Conservation (phyloP, 2,888 invertebrate genomes). For the Conchocele bisecta region DNA sequence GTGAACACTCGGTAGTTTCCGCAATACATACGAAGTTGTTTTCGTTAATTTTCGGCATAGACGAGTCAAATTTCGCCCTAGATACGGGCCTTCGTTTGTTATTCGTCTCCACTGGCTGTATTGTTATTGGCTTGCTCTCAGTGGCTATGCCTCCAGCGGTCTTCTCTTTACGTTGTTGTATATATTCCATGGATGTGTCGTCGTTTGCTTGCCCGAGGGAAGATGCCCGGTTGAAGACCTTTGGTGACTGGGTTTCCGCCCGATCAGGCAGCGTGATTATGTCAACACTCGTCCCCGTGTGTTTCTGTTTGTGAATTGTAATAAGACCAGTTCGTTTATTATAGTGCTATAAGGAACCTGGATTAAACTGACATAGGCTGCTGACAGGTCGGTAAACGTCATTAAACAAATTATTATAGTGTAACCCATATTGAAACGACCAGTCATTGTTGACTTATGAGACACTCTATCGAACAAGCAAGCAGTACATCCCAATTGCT, state of each 20-base stretch:
- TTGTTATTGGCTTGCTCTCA: conserved; percentile 9
- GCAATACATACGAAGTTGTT: conserved; percentile 55
- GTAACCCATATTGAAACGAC: too few species aligned
- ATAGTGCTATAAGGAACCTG: too few species aligned
- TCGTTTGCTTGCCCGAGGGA: conserved; percentile 22
- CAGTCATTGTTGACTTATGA: too few species aligned
- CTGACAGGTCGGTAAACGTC: too few species aligned
- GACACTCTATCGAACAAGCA: too few species aligned
- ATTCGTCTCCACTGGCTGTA: conserved; percentile 26
- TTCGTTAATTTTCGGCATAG: conserved; percentile 28
- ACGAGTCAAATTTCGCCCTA: conserved; percentile 44
- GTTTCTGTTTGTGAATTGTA: too few species aligned
- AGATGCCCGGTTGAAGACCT: conserved; percentile 33
- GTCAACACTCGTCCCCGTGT: too few species aligned
- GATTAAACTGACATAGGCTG: too few species aligned
- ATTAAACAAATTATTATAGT: too few species aligned
- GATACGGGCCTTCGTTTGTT: conserved; percentile 39
- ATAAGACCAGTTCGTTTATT: too few species aligned
- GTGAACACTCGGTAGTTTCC: too few species aligned
- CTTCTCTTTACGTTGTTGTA: conserved; percentile 15
- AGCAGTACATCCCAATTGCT: too few species aligned
- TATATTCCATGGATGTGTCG: background rate
- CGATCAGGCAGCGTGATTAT: conserved; percentile 27
- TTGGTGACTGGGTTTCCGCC: conserved; percentile 32
- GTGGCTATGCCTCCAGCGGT: conserved; percentile 19